phyloP scores from a whole-genome alignment of 2,113 vertebrate genomes.

The Hymenochirus boettgeri region DNA sequence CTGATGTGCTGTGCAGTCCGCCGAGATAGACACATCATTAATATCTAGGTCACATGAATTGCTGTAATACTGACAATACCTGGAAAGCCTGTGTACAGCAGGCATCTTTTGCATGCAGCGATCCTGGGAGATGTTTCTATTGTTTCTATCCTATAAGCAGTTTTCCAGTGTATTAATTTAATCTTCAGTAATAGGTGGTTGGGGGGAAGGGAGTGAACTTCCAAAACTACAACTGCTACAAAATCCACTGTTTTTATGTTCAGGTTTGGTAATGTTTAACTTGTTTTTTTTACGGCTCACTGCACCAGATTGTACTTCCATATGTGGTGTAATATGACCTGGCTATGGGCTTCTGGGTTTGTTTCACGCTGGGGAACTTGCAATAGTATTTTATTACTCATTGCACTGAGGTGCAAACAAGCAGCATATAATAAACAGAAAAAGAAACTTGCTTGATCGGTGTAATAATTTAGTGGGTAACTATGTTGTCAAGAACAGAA shows the following conservation, averaged over 20 bases:
- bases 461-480: too few relatives aligned
- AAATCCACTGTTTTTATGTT: neutral
- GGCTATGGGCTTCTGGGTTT: too few relatives aligned
- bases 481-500: too few relatives aligned
- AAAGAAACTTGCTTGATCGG: too few relatives aligned
- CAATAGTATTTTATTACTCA: too few relatives aligned
- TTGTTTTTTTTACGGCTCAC: constrained; percentile 12
- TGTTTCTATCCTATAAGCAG: neutral
- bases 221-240: neutral
- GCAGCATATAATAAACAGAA: too few relatives aligned
- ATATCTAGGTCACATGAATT: constrained; percentile 33
- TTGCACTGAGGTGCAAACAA: too few relatives aligned
- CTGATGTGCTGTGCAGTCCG: constrained; percentile 17
- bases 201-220: neutral
- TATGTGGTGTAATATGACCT: neutral
- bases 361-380: too few relatives aligned
- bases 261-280: constrained; percentile 29
- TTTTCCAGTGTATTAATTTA: neutral
- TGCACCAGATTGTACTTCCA: constrained; percentile 5
- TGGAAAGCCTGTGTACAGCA: constrained; percentile 9
- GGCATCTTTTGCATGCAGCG: constrained; percentile 5
- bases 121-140: neutral
- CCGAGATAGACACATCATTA: neutral
- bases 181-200: neutral
- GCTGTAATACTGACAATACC: constrained; percentile 4